A percentile compares a stretch with the other conserved stretches of the same genome.
Evolutionary conservation across 2,797 vertebrate species (phyloP).

Genomic region (Parotocinclus haroldoi): DNA sequence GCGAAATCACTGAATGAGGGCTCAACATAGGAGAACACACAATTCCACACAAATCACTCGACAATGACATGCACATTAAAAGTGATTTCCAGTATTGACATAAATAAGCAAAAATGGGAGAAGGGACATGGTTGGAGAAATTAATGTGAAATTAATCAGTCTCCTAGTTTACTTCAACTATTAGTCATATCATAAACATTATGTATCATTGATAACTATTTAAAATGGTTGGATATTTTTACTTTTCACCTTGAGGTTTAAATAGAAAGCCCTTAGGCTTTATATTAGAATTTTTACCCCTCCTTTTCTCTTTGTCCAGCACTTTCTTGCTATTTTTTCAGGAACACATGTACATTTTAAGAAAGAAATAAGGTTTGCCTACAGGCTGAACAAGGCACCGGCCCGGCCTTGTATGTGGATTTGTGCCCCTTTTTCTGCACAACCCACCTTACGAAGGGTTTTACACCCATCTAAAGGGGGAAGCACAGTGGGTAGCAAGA

Average conservation of each 20-base stretch:
- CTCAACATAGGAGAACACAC: conserved; percentile 59
- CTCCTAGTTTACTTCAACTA: too few relatives aligned
- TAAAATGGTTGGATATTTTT: too few relatives aligned
- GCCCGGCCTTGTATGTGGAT: conserved; percentile 56
- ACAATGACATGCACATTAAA: background rate
- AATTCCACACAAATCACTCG: background rate
- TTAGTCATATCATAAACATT: too few relatives aligned
- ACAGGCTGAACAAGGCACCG: conserved; percentile 48
- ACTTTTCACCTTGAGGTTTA: too few relatives aligned
- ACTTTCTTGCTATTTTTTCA: background rate
- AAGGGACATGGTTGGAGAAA: too few relatives aligned
- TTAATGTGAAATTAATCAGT: too few relatives aligned
- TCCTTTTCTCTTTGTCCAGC: background rate
- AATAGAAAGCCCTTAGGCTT: too few relatives aligned
- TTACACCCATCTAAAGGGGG: too few relatives aligned
- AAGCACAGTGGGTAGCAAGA: too few relatives aligned
- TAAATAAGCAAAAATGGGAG: too few relatives aligned
- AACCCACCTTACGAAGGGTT: conserved; percentile 66
- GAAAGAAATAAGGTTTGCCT: conserved; percentile 74
- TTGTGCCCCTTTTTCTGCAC: background rate
- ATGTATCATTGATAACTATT: too few relatives aligned
- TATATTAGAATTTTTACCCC: conserved; percentile 1
- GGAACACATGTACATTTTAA: conserved; percentile 57
- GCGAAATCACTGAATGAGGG: conserved; percentile 77
- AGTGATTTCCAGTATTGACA: background rate